Evolutionary conservation across 2,888 invertebrate species (phyloP).

Genomic region (Sinodicranocentrus sp.): DNA sequence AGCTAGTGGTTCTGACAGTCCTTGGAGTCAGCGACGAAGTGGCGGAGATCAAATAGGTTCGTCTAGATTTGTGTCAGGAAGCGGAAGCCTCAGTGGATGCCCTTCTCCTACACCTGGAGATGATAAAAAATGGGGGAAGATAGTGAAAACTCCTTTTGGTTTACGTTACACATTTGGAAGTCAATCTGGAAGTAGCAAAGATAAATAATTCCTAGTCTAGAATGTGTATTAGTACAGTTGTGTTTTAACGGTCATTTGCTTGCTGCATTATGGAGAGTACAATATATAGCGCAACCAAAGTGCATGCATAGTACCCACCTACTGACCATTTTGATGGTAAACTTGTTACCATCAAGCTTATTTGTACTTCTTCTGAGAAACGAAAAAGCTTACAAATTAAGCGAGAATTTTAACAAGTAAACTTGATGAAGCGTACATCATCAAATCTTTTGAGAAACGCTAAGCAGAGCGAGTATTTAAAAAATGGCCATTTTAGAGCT

Average conservation of each 20-base stretch:
- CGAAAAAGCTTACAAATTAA: slow-evolving; percentile 62
- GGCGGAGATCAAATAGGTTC: slow-evolving; percentile 60
- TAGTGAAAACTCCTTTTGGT: slow-evolving; percentile 76
- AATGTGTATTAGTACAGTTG: too few relatives aligned
- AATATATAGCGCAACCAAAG: too few relatives aligned
- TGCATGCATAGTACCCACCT: too few relatives aligned
- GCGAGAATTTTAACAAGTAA: slow-evolving; percentile 9
- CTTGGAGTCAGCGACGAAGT: slow-evolving; percentile 73
- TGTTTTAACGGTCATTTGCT: too few relatives aligned
- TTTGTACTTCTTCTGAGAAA: slow-evolving; percentile 65
- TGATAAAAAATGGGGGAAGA: slow-evolving; percentile 75
- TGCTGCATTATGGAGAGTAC: too few relatives aligned
- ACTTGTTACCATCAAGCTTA: slow-evolving; percentile 36
- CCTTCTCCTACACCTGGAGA: slow-evolving; percentile 61
- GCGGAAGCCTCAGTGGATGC: slow-evolving; percentile 44
- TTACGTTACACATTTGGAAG: slow-evolving; percentile 74
- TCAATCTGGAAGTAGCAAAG: slow-evolving; percentile 15
- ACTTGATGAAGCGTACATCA: too few relatives aligned
- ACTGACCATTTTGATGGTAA: too few relatives aligned
- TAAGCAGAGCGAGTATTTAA: too few relatives aligned
- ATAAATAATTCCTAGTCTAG: too few relatives aligned
- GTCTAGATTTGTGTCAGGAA: slow-evolving; percentile 20
- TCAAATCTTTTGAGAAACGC: too few relatives aligned
- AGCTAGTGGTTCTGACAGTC: slow-evolving; percentile 70
- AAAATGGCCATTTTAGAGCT: too few relatives aligned